Conservation (phyloP, 2,888 invertebrate genomes). For the Drosophila engyochracea region DNA sequence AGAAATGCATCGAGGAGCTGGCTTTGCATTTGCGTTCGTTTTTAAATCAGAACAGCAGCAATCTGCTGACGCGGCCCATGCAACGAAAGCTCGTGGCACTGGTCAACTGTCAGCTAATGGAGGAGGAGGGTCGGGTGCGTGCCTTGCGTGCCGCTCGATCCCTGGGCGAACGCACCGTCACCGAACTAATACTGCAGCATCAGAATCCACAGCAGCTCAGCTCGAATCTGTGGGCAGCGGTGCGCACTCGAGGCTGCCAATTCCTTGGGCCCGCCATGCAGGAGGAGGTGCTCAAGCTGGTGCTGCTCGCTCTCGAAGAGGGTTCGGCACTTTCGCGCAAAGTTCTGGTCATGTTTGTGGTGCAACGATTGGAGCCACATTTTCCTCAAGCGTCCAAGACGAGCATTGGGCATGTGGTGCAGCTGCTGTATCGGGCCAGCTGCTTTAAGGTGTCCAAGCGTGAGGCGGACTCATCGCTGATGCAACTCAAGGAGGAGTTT, state of each 20-base stretch:
- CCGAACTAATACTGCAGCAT: constrained; percentile 96
- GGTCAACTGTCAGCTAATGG: constrained; percentile 96
- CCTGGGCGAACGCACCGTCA: constrained; percentile 97
- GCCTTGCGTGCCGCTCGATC: constrained; percentile 94
- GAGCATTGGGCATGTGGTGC: constrained; percentile 99
- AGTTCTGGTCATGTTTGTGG: constrained; percentile 99
- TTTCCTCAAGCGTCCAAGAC: constrained; percentile 99
- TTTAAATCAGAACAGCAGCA: constrained; percentile 87
- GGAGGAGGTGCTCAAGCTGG: constrained; percentile 98
- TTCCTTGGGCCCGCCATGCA: constrained; percentile 99
- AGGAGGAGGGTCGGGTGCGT: constrained; percentile 93
- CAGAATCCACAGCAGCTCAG: constrained; percentile 97
- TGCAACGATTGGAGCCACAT: constrained; percentile 97
- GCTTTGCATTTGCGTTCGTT: constrained; percentile 95
- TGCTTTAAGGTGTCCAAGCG: constrained; percentile 99
- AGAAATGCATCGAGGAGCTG: constrained; percentile 94
- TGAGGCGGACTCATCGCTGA: constrained; percentile 98
- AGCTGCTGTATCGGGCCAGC: constrained; percentile 97
- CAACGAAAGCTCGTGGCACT: constrained; percentile 97
- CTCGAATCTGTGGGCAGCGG: constrained; percentile 98
- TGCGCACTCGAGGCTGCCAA: constrained; percentile 98
- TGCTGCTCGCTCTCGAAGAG: constrained; percentile 96
- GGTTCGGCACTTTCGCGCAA: constrained; percentile 97
- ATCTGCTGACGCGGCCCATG: constrained; percentile 94
- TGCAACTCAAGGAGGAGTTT: constrained; percentile 99